Percentiles rank a stretch among this genome's conserved stretches.
Evolutionary conservation across 2,113 vertebrate species (phyloP).

Genomic region (Gasterosteus aculeatus): DNA sequence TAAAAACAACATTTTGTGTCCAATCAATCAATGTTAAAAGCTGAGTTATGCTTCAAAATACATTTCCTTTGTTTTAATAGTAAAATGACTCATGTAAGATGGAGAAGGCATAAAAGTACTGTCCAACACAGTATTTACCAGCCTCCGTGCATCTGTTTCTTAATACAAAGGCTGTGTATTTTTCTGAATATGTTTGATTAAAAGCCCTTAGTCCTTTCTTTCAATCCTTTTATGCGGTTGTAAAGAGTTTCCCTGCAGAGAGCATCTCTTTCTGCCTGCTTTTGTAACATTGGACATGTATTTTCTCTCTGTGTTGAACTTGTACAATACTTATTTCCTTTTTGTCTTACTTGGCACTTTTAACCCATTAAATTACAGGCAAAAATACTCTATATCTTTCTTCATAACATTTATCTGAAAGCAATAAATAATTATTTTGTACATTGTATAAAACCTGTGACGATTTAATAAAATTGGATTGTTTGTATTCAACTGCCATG

Average conservation of each 20-base stretch:
- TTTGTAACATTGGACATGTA: background rate
- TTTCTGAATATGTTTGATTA: background rate
- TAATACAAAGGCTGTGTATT: background rate
- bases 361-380: background rate
- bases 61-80: background rate
- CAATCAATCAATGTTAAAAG: background rate
- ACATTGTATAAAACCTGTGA: background rate
- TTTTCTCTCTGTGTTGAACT: background rate
- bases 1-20: background rate
- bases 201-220: background rate
- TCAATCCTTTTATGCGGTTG: background rate
- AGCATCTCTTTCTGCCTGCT: background rate
- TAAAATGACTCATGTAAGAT: background rate
- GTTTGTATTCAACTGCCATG: background rate
- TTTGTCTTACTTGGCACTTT: background rate
- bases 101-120: background rate
- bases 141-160: background rate
- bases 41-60: conserved; percentile 2
- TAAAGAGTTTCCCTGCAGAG: background rate
- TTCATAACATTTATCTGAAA: background rate
- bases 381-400: background rate
- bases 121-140: background rate
- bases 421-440: background rate
- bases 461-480: background rate
- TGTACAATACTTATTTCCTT: background rate